Percentiles rank a stretch among this genome's conserved stretches.
phyloP scores from a whole-genome alignment of 2,888 invertebrate genomes.

The Amitus sp. region DNA sequence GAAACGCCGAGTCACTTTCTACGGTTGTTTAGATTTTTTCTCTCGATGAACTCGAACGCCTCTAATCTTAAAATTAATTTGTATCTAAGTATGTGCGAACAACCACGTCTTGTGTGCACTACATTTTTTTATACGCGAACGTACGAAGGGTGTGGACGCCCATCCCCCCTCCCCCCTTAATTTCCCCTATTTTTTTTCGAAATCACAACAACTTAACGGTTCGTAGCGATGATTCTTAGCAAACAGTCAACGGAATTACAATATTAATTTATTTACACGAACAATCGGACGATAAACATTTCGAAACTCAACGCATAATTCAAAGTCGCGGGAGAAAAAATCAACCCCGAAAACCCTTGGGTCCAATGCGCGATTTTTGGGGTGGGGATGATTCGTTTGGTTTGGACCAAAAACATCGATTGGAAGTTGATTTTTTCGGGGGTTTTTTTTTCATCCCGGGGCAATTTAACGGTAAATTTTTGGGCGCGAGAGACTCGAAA shows the following conservation, averaged over 20 bases:
- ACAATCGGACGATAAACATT: neutral
- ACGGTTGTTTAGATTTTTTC: conserved; percentile 23
- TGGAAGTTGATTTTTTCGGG: no score
- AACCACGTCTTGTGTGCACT: conserved; percentile 63
- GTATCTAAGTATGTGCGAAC: conserved; percentile 62
- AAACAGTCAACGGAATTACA: no score
- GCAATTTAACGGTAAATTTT: no score
- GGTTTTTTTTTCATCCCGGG: no score
- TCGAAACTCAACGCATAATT: neutral
- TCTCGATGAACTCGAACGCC: conserved; percentile 29
- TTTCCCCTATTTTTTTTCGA: neutral
- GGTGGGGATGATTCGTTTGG: neutral
- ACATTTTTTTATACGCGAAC: conserved; percentile 48
- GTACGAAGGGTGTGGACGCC: conserved; percentile 24
- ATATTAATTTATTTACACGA: neutral
- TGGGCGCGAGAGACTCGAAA: no score
- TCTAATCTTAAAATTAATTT: conserved; percentile 55
- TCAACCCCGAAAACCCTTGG: no score
- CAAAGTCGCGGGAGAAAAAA: no score
- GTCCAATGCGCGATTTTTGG: neutral
- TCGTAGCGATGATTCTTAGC: no score
- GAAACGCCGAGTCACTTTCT: conserved; percentile 1
- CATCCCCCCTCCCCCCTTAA: no score
- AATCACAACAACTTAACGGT: neutral
- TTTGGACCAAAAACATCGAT: no score